phyloP scores from a whole-genome alignment of 2,888 invertebrate species.

The Lamellibrachia columna region DNA sequence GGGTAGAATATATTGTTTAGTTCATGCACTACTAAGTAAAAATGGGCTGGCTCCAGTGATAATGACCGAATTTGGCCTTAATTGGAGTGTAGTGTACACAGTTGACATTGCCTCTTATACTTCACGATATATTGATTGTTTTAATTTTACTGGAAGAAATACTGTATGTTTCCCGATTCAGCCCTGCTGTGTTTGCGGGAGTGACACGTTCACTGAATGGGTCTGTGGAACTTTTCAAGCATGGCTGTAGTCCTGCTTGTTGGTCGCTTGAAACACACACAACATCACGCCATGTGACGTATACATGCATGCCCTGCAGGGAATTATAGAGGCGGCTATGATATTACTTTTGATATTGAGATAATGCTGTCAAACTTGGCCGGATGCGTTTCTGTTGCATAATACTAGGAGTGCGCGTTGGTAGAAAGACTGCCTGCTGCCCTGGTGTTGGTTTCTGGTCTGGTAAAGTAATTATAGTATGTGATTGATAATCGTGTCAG shows the following conservation, averaged over 20 bases:
- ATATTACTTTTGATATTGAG: neutral
- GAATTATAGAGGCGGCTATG: neutral
- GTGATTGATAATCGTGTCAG: neutral
- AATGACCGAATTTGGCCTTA: too few species aligned
- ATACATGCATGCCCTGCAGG: neutral
- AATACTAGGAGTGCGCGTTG: neutral
- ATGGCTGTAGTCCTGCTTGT: neutral
- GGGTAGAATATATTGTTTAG: too few species aligned
- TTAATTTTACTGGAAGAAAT: too few species aligned
- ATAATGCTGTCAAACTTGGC: neutral
- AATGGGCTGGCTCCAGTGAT: too few species aligned
- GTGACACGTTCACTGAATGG: neutral
- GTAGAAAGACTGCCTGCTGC: neutral
- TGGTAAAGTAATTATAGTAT: neutral
- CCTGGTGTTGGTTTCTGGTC: neutral
- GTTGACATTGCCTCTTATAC: too few species aligned
- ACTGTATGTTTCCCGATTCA: neutral
- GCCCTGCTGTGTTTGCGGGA: neutral
- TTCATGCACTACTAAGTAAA: too few species aligned
- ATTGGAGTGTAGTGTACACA: too few species aligned
- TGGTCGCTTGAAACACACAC: neutral
- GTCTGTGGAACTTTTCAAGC: neutral
- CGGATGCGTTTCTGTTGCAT: neutral
- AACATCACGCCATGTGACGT: neutral
- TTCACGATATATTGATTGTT: too few species aligned